phyloP scores from a whole-genome alignment of 2,888 invertebrate genomes.

The Mongoloraphidia duomilia region DNA sequence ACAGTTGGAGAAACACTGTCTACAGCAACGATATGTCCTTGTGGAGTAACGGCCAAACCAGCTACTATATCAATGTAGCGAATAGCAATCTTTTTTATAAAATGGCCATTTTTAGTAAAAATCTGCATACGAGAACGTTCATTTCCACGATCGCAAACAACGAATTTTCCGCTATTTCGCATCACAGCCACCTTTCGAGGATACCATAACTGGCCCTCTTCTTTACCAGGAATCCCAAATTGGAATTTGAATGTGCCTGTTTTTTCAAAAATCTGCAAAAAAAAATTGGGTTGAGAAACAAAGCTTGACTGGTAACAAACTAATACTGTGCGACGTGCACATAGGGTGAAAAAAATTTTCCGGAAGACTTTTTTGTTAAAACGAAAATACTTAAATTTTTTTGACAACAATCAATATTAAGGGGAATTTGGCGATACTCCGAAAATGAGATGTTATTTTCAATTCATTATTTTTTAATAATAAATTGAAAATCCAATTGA shows the following conservation, averaged over 20 bases:
- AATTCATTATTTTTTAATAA: no score
- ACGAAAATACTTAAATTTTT: no score
- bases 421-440: no score
- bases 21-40: conserved; percentile 90
- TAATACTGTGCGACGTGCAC: not conserved
- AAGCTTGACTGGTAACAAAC: conserved; percentile 2
- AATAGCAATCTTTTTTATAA: conserved; percentile 86
- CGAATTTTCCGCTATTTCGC: conserved; percentile 74
- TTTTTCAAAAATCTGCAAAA: conserved; percentile 75
- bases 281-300: not conserved
- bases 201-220: conserved; percentile 94
- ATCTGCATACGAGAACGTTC: conserved; percentile 96
- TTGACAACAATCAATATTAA: no score
- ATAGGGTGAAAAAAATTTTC: not conserved
- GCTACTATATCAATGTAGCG: conserved; percentile 85
- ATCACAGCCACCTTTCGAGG: conserved; percentile 91
- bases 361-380: not conserved
- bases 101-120: conserved; percentile 89
- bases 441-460: no score
- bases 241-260: conserved; percentile 85
- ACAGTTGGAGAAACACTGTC: conserved; percentile 96
- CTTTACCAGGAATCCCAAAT: conserved; percentile 89
- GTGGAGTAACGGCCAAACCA: conserved; percentile 81
- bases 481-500: no score
- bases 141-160: conserved; percentile 95